Evolutionary conservation across 2,113 vertebrate species (phyloP).

Genomic region (crab-eating macaque (Macaca fascicularis)): DNA sequence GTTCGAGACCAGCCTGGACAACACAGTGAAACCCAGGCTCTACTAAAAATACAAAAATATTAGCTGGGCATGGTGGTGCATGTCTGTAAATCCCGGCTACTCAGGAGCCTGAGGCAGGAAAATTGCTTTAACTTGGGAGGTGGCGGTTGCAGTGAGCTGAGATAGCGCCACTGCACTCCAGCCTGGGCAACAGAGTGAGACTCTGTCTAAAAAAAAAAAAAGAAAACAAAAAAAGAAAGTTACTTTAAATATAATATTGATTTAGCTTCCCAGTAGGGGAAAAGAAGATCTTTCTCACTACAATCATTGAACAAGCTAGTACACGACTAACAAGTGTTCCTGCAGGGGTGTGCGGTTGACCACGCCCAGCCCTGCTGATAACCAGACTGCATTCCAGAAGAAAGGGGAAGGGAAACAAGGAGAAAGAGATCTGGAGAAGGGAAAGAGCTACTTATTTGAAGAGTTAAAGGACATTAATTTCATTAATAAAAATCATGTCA

Average conservation of each 20-base stretch:
- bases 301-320: not conserved
- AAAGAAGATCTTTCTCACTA: not conserved
- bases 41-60: no score
- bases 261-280: not conserved
- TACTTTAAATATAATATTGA: constrained; percentile 2
- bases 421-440: not conserved
- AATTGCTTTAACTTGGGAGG: no score
- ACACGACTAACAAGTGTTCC: not conserved
- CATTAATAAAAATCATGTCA: not conserved
- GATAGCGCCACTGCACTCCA: no score
- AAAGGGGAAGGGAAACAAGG: not conserved
- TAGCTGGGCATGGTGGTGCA: no score
- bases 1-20: no score
- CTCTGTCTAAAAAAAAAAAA: no score
- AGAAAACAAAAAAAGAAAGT: not conserved
- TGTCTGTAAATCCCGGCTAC: no score
- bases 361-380: not conserved
- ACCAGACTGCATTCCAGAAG: not conserved
- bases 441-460: fast-evolving
- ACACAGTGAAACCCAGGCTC: no score
- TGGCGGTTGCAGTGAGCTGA: no score
- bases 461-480: not conserved
- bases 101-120: no score
- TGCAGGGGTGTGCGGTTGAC: not conserved
- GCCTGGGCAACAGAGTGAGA: no score